Evolutionary conservation across 2,113 vertebrate species (phyloP).

Genomic region (Hiodon alosoides): DNA sequence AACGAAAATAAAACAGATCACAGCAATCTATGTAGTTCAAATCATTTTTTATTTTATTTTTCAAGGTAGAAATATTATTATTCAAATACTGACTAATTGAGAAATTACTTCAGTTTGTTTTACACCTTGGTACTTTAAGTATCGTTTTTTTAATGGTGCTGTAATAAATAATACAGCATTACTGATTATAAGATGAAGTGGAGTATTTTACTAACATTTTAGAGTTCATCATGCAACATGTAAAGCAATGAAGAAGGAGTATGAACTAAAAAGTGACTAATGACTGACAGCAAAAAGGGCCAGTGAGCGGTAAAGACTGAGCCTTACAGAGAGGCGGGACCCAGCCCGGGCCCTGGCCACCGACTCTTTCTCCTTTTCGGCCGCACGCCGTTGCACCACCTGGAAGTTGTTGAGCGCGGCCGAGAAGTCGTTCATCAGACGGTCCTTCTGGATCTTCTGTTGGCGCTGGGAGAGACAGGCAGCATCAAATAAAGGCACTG

Average conservation of each 20-base stretch:
- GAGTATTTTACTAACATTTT: too few species aligned
- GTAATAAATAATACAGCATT: too few species aligned
- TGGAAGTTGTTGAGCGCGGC: conserved; percentile 80
- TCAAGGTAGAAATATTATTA: too few species aligned
- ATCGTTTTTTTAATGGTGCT: too few species aligned
- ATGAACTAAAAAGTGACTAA: not conserved
- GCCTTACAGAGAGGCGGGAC: conserved; percentile 65
- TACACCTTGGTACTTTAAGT: too few species aligned
- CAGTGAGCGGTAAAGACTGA: not conserved
- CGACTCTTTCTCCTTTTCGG: conserved; percentile 77
- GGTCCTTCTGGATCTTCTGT: conserved; percentile 82
- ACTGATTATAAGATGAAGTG: too few species aligned
- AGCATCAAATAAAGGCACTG: not conserved
- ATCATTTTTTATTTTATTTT: not conserved
- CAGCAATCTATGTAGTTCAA: not conserved
- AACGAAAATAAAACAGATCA: not conserved
- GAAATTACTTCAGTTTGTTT: too few species aligned
- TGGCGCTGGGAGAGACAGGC: conserved; percentile 61
- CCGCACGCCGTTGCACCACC: conserved; percentile 72
- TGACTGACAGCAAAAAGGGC: conserved; percentile 11
- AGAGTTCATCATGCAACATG: too few species aligned
- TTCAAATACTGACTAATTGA: too few species aligned
- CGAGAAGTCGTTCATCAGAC: conserved; percentile 84
- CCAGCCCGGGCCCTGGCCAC: conserved; percentile 73
- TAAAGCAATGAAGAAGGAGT: not conserved